Base-by-base conservation (phyloP, 2,888 invertebrate species). In the Lasioglossum lativentre region DNA sequence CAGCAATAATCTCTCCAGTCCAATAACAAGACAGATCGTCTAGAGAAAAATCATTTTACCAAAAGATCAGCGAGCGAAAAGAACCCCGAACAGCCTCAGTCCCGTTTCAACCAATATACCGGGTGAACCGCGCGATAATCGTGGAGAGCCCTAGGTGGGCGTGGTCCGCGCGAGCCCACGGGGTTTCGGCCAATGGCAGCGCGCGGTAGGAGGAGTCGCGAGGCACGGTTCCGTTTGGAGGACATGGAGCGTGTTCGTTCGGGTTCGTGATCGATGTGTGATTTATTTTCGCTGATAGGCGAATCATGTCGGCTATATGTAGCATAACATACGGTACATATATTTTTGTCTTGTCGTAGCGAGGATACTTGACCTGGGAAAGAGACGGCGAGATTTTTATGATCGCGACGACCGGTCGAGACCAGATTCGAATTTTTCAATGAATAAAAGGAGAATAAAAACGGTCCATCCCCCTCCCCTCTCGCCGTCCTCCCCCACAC, bases 391-490 rank as follows among this genome's bases (percentile, higher is more conserved):
- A 19, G 72, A 38, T n/a, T 59, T 27, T 59, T 59, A 27, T 27
- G 59, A 27, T 59, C 52, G 52, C 23, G 52, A 70, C 19, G 68
- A 27, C 30, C 47, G 40, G 38, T 71, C 30, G 40, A 77, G 73
- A 63, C 71, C 47, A 78, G 78, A 82, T 63, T 47, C 59, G 70
- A n/a, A 34, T 71, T 34, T 42, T 47, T 30, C 30, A 14, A 52
- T 6, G 19, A 23, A 52, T 23, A 27, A 27, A 27, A 1, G 4
- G 4, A 14, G 14, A 14, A 5, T 27, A 27, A 14, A 74, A 14
- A 59, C 52, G 80, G 76, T 89, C 86, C 86, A 89, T 77, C 78
- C 80, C 42, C 38, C 38, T 2, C 27, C 4, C 30, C 34, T 3
- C 63, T 30, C 68, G 23, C 10, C 38, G 23, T 38, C 68, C 68